phyloP scores from a whole-genome alignment of 2,113 vertebrate genomes.

The Aythya baeri region DNA sequence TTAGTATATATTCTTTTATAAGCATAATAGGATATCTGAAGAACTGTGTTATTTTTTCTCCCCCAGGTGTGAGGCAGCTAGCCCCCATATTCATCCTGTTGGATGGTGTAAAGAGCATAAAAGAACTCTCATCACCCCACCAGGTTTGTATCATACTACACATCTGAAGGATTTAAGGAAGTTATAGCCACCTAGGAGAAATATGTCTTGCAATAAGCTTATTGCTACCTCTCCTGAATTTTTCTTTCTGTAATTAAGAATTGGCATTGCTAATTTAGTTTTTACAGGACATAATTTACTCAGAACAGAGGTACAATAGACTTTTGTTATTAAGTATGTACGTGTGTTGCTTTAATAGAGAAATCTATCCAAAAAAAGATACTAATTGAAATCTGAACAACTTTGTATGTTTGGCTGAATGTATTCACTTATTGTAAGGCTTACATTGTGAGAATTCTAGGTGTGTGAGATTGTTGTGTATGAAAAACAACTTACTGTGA shows the following conservation, averaged over 20 bases:
- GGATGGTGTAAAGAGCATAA: slow-evolving; percentile 89
- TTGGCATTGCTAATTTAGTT: not conserved
- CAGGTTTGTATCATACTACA: slow-evolving; percentile 74
- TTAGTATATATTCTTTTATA: not conserved
- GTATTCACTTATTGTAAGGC: not conserved
- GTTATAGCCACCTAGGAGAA: not conserved
- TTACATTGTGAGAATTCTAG: not conserved
- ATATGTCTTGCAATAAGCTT: not conserved
- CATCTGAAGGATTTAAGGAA: not conserved
- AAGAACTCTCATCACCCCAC: slow-evolving; percentile 84
- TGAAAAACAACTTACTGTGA: not conserved
- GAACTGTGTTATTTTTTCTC: not conserved
- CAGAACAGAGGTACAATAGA: not conserved
- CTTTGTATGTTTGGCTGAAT: not conserved
- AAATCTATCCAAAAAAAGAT: not conserved
- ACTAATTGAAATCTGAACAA: not conserved
- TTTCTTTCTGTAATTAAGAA: not conserved
- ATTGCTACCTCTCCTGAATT: not conserved
- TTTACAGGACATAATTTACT: not conserved
- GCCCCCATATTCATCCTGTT: slow-evolving; percentile 88
- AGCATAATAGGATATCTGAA: not conserved
- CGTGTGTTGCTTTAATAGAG: not conserved
- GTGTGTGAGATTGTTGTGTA: not conserved
- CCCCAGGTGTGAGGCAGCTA: slow-evolving; percentile 86
- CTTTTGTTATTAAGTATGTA: not conserved